These are phyloP conservation scores for Drosophila subsilvestris DNA, from an alignment of 2,888 invertebrate species.

Conservation along the genomic window DNA sequence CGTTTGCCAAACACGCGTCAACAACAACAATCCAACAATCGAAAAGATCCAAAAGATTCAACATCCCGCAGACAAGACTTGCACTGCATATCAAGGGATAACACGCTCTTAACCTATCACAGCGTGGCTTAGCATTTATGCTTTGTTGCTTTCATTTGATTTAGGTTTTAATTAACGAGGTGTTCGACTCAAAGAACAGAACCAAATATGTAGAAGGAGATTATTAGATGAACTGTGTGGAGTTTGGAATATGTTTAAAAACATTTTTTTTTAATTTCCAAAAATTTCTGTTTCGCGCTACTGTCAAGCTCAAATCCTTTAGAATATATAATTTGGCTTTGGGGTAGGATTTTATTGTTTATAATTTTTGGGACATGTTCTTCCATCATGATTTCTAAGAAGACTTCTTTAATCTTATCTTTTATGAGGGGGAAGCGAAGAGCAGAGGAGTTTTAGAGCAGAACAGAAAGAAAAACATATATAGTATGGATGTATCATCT, in stretches of 20 bases:
- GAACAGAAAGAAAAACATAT: neutral
- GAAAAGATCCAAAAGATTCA: slow-evolving; percentile 17
- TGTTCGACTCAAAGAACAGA: neutral
- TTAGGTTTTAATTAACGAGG: neutral
- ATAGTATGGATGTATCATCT: no score
- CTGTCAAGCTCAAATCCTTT: neutral
- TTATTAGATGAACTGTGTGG: no score
- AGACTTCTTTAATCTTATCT: neutral
- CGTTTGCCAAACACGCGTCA: slow-evolving; percentile 71
- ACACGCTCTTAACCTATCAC: slow-evolving; percentile 37
- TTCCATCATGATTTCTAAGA: no score
- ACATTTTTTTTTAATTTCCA: neutral
- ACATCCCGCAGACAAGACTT: slow-evolving; percentile 2
- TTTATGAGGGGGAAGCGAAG: neutral
- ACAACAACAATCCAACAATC: slow-evolving; percentile 4
- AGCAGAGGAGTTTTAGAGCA: neutral
- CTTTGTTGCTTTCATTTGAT: slow-evolving; percentile 1
- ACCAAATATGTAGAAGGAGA: neutral
- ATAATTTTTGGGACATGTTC: no score
- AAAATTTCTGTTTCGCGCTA: no score
- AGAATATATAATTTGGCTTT: no score
- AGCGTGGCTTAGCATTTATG: slow-evolving; percentile 5
- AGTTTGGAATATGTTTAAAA: no score
- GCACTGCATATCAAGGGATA: slow-evolving; percentile 29
- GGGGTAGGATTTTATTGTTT: no score